Base-by-base conservation (phyloP, 2,888 invertebrate genomes). In the Luffia ferchaultella region DNA sequence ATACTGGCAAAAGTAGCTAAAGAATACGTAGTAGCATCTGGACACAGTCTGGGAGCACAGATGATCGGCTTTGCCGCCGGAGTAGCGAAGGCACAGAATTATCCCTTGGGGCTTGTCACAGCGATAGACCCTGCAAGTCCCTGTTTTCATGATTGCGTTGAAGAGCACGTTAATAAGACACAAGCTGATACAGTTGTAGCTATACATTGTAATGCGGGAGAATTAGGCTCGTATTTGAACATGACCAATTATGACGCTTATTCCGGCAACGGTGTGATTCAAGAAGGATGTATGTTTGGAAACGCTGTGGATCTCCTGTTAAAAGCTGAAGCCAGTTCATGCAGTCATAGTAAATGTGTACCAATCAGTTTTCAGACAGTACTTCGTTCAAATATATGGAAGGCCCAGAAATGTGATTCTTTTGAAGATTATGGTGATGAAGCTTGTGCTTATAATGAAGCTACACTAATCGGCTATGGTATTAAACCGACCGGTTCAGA, bases 1-100 rank as follows among this genome's bases (percentile, higher is more conserved):
- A 20, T 49, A 7, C 41, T 49, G 5, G 9, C 2, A 9, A 19
- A 15, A 16, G 16, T 44, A 15, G 16, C 40, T 15, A 40, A 30
- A 2, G 17, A 30, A 9, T 18, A 49, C n/a, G n/a, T 49, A 15
- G n/a, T 16, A 2, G 40, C 45, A 2, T 18, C 18, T 1, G 49
- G 49, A 2, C 45, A 45, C 20, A 45, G 49, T 19, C 18, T 49
- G 5, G 49, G 49, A 17, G 45, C 16, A 3, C 49, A 49, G 1
- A 49, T 49, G 18, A n/a, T 12, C 15, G 49, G 49, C 2, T 30
- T 30, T n/a, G 45, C 45, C 1, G 49, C 41, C 5, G 41, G 45
- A 40, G 1, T 40, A 9, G 15, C 30, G 3, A 45, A 40, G n/a
- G 2, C 44, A 18, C 2, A 40, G 2, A 12, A 2, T 18, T 19